Percentiles rank a stretch among this genome's conserved stretches.
These are phyloP conservation scores for Lordiphosa mommai DNA, from an alignment of 1,140 invertebrate species.

Conservation along the genomic window DNA sequence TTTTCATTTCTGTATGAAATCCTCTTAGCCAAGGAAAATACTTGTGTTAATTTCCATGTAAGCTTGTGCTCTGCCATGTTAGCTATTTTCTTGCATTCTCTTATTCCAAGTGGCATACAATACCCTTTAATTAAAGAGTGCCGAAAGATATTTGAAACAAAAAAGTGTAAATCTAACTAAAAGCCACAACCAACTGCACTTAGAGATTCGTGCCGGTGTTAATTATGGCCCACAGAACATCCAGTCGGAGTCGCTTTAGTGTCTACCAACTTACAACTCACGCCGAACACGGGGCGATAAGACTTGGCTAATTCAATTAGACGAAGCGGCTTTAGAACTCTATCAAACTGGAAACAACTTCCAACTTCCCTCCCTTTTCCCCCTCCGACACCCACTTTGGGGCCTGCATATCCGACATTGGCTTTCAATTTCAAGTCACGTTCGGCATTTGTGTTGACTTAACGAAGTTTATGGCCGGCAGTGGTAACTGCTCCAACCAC, in stretches of 20 bases:
- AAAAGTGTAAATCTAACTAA: neutral
- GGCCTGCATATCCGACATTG: constrained; percentile 39
- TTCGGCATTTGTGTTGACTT: constrained; percentile 45
- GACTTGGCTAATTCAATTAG: constrained; percentile 31
- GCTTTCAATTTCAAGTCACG: constrained; percentile 70
- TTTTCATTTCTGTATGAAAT: too few relatives aligned
- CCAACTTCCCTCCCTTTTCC: constrained; percentile 21
- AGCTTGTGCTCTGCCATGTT: too few relatives aligned
- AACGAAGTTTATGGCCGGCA: constrained; percentile 16
- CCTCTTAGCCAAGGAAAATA: too few relatives aligned
- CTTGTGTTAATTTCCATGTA: too few relatives aligned
- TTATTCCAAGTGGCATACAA: too few relatives aligned
- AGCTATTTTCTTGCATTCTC: too few relatives aligned
- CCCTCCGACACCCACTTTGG: neutral
- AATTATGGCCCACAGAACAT: constrained; percentile 14
- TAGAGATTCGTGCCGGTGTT: constrained; percentile 4
- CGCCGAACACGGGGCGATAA: neutral
- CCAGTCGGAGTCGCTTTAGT: constrained; percentile 19
- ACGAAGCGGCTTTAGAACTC: constrained; percentile 24
- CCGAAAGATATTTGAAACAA: too few relatives aligned
- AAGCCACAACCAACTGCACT: constrained; percentile 10
- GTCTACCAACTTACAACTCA: neutral
- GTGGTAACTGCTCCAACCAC: neutral
- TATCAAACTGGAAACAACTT: constrained; percentile 27
- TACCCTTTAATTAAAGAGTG: too few relatives aligned